phyloP scores from a whole-genome alignment of 2,113 vertebrate species.

The Genyomyrus donnyi region DNA sequence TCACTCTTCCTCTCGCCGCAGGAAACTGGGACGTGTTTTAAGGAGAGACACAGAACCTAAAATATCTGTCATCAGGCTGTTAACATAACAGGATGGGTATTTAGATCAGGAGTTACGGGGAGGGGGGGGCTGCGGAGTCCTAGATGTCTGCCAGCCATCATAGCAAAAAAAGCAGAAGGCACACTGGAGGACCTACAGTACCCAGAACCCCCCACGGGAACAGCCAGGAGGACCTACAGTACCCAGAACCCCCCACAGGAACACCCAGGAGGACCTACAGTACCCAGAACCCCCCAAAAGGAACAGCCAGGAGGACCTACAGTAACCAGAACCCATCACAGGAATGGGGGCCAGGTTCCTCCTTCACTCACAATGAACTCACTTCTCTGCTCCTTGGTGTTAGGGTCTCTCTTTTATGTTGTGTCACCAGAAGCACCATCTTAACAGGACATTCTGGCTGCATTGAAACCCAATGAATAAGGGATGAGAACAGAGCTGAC shows the following conservation, averaged over 20 bases:
- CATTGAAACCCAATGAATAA: slow-evolving; percentile 23
- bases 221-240: too few species aligned
- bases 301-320: background rate
- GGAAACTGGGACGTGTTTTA: background rate
- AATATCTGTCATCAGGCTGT: background rate
- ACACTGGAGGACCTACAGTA: background rate
- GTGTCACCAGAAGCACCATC: background rate
- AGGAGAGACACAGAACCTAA: background rate
- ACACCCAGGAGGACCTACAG: background rate
- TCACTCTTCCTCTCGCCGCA: background rate
- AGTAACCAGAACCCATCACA: background rate
- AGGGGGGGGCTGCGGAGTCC: background rate
- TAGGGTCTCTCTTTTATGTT: background rate
- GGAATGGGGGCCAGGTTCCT: background rate
- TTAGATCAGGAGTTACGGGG: background rate
- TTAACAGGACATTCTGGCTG: background rate
- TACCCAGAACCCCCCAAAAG: background rate
- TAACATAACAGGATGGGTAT: background rate
- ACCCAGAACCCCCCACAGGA: too few species aligned
- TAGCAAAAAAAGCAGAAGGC: background rate
- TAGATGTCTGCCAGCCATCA: background rate
- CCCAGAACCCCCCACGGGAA: too few species aligned
- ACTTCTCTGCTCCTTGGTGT: background rate
- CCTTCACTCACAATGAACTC: background rate
- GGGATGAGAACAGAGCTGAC: too few species aligned